Base-by-base conservation (phyloP, 2,888 invertebrate species). In the Zaprionus obscuricornis region DNA sequence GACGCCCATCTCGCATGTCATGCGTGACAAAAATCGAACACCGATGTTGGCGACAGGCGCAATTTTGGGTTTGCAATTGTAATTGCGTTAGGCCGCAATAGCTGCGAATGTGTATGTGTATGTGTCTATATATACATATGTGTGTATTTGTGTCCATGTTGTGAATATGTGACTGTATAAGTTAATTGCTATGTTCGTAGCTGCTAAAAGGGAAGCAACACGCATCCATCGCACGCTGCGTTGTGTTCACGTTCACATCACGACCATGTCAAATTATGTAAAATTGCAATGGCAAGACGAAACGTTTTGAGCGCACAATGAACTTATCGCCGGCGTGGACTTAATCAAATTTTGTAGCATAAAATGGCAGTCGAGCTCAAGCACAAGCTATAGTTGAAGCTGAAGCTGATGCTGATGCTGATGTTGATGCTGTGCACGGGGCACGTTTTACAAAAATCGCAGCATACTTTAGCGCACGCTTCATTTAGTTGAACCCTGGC, bases 291-390 rank as follows among this genome's bases (percentile, higher is more conserved):
- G 50, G 55, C 39, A 39, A 49, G 55, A 29, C 47, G 56, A 39
- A 65, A 33, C 56, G 43, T 42, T 59, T 59, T 40, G 56, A 13
- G 31, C 31, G 43, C 57, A 47, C 70, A 86, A 86, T 86, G 71
- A 86, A 81, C 86, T 85, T 82, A 55, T 86, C 65, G 62, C 57
- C 64, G 37, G 42, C 59, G 59, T 40, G 78, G 55, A 82, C 81
- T 85, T 86, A 82, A 81, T 81, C 85, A 82, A 86, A 85, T 81
- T 86, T 71, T 31, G 64, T 26, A 50, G 59, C 54, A 51, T 39
- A 56, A 71, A 83, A 60, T 64, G 62, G 50, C 55, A 46, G 47
- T 14, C 24, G 27, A 39, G 59, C 47, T n/a, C n/a, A n/a, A n/a
- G n/a, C n/a, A n/a, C n/a, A n/a, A n/a, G n/a, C n/a, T n/a, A n/a